Conservation (phyloP, 2,113 vertebrate species). For the Lycocorax pyrrhopterus region DNA sequence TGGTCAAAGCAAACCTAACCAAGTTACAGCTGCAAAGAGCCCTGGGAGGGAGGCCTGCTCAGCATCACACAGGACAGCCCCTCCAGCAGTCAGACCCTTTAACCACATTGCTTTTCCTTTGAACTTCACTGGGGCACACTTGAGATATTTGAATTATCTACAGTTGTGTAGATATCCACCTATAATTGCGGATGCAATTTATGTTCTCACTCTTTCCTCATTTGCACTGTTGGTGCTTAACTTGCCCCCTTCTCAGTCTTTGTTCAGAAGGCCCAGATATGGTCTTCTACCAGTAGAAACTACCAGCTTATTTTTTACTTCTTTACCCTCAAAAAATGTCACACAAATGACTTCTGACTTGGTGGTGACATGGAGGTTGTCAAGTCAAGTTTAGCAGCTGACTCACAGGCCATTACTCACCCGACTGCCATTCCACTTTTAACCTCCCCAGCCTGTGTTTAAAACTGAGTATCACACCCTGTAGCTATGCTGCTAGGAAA, state of each 20-base stretch:
- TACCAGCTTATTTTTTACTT: not conserved
- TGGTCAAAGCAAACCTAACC: not conserved
- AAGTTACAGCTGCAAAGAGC: not conserved
- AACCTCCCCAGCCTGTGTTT: constrained; percentile 21
- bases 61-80: not conserved
- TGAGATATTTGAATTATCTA: not conserved
- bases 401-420: constrained; percentile 38
- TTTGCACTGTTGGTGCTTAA: not conserved
- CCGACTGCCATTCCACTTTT: not conserved
- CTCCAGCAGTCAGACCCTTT: not conserved
- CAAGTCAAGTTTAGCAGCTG: constrained; percentile 37
- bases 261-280: not conserved
- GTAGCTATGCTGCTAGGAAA: constrained; percentile 6
- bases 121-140: not conserved
- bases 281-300: not conserved
- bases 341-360: not conserved
- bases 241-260: not conserved
- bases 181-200: not conserved
- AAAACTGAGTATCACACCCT: not conserved
- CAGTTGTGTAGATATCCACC: not conserved
- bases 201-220: not conserved
- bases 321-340: constrained; percentile 12
- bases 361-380: not conserved
- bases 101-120: not conserved
- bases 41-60: not conserved